A percentile compares a stretch with the other conserved stretches of the same genome.
These are phyloP conservation scores for Whitmania pigra DNA, from an alignment of 1,140 invertebrate species.

Conservation along the genomic window DNA sequence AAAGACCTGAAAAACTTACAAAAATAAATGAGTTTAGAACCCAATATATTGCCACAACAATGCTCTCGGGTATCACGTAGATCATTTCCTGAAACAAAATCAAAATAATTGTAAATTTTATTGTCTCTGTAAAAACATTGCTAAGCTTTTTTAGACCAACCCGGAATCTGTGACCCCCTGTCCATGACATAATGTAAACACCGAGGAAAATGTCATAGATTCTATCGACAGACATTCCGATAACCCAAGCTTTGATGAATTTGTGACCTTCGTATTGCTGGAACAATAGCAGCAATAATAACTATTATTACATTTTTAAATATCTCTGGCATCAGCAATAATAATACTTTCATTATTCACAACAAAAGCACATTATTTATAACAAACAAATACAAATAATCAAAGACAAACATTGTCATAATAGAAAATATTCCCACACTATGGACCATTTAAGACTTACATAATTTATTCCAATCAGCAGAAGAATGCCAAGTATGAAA, in stretches of 20 bases:
- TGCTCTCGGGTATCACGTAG: conserved; percentile 21
- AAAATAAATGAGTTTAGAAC: conserved; percentile 19
- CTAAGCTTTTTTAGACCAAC: conserved; percentile 11
- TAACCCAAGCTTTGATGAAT: conserved; percentile 16
- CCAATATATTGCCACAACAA: conserved; percentile 21
- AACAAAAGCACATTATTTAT: background rate
- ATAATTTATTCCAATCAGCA: conserved; percentile 21
- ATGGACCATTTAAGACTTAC: conserved; percentile 9
- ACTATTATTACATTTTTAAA: background rate
- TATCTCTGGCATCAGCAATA: background rate
- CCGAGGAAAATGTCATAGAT: conserved; percentile 20
- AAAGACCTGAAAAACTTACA: conserved; percentile 17
- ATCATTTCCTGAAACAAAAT: conserved; percentile 20
- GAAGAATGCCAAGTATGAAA: conserved; percentile 12
- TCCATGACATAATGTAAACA: conserved; percentile 23
- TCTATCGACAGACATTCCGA: conserved; percentile 11
- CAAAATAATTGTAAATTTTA: too few species aligned
- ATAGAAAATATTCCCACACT: too few species aligned
- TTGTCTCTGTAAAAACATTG: background rate
- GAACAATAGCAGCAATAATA: background rate
- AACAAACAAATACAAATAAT: background rate
- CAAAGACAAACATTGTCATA: background rate
- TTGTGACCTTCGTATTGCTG: conserved; percentile 20
- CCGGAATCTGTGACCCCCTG: conserved; percentile 22
- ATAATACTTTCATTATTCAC: background rate